phyloP scores from a whole-genome alignment of 2,888 invertebrate genomes.

The Coenonympha glycerion region DNA sequence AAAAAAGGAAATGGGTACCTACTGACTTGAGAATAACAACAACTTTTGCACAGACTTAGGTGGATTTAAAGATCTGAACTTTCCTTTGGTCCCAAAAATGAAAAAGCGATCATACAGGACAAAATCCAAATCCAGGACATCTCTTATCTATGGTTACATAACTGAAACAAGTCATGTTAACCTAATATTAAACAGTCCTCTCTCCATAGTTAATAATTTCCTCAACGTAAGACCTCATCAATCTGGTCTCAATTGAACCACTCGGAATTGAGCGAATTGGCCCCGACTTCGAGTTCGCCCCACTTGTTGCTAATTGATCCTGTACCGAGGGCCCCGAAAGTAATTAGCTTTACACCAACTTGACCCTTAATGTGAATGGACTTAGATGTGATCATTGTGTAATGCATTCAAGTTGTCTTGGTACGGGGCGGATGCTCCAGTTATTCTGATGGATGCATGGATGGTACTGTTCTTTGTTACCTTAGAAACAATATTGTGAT shows the following conservation, averaged over 20 bases:
- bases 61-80: no score
- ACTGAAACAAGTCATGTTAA: no score
- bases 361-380: slow-evolving; percentile 8
- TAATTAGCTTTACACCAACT: slow-evolving; percentile 8
- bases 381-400: slow-evolving; percentile 9
- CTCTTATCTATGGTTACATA: no score
- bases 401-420: not conserved
- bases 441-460: slow-evolving; percentile 1
- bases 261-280: slow-evolving; percentile 37
- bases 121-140: no score
- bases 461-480: slow-evolving; percentile 9
- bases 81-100: no score
- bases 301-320: slow-evolving; percentile 38
- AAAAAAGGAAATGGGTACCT: not conserved
- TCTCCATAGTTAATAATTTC: slow-evolving; percentile 9
- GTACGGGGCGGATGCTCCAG: not conserved
- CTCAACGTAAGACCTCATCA: slow-evolving; percentile 28
- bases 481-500: slow-evolving; percentile 15
- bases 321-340: slow-evolving; percentile 18
- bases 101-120: no score
- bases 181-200: slow-evolving; percentile 4
- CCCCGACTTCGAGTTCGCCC: slow-evolving; percentile 28
- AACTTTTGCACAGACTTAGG: no score
- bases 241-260: slow-evolving; percentile 36
- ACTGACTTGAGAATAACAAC: no score